Evolutionary conservation across 1,140 invertebrate species (phyloP), one percentile per base, ranked within the genome.

Genomic region (Drosophila bocqueti): DNA sequence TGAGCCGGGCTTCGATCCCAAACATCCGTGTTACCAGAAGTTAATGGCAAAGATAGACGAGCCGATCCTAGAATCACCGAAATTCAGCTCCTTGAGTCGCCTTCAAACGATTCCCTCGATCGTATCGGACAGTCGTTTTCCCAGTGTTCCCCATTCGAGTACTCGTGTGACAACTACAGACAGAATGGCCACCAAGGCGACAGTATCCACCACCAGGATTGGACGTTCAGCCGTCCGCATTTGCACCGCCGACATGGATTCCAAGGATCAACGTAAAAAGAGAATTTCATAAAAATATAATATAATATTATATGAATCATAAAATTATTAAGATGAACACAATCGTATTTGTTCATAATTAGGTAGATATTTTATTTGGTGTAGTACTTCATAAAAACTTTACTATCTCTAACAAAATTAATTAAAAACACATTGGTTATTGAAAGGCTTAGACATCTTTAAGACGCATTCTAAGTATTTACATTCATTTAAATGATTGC

Each of bases 1-100:
- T 0, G 84, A 89, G 31, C 85, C 78, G 0, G 85, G 85, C 7
- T 46, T 67, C 4, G 21, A 52, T 5, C 57, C 55, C 11, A 46
- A n/a, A 2, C 85, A 90, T 57, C 78, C 15, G 0, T 89, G 85
- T 49, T 71, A 85, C 47, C 85, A 90, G 0, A 73, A 76, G 45
- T 34, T 89, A 1, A 50, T 9, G 34, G 81, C 84, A 7, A 18
- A 79, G 16, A 31, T 34, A 3, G 10, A 42, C 5, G 29, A 9
- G 3, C 18, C 34, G 1, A 2, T 2, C 0, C 8, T 7, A 0
- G 36, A 42, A 7, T 31, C 50, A 34, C 50, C 50, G 5, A 26
- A 31, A 13, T 11, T 11, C 7, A 47, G 38, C 2, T 74, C 71
- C 0, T 9, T 61, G 13, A 18, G 3, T 24, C 67, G 58, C 11